Evolutionary conservation across 2,888 invertebrate species (phyloP).

Genomic region (Lepidocyrtoides sp.): DNA sequence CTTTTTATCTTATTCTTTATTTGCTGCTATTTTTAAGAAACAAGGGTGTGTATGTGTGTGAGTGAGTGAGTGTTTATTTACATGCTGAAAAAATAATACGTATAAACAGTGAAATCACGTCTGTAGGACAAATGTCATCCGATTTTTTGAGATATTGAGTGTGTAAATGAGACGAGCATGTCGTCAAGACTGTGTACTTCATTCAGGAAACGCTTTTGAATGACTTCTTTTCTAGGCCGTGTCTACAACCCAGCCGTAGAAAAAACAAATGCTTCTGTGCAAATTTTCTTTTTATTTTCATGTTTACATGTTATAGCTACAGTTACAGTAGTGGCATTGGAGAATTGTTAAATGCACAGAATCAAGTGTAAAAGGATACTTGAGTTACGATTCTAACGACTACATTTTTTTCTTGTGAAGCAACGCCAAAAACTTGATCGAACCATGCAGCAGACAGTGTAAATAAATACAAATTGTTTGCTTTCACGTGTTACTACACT

Average conservation of each 20-base stretch:
- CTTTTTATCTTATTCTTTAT: not conserved
- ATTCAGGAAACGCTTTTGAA: constrained; percentile 13
- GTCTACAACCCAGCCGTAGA: not conserved
- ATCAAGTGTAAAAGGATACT: no score
- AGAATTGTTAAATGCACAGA: no score
- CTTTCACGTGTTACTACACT: not conserved
- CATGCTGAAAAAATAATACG: not conserved
- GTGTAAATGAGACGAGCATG: not conserved
- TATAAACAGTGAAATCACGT: constrained; percentile 6
- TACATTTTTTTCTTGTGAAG: no score
- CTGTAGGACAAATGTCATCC: constrained; percentile 40
- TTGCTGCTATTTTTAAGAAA: not conserved
- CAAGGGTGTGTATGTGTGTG: constrained; percentile 1
- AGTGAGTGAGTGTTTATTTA: constrained; percentile 4
- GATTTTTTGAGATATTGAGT: not conserved
- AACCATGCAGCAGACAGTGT: no score
- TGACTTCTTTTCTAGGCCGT: constrained; percentile 5
- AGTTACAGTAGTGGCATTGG: no score
- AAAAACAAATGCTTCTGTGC: not conserved
- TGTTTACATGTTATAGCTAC: not conserved
- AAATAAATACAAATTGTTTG: not conserved
- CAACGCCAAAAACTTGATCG: no score
- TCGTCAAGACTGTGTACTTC: not conserved
- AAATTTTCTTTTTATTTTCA: not conserved
- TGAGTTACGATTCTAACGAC: no score